A percentile compares a stretch with the other conserved stretches of the same genome.
phyloP scores from a whole-genome alignment of 1,140 invertebrate genomes.

The Orussus abietinus region DNA sequence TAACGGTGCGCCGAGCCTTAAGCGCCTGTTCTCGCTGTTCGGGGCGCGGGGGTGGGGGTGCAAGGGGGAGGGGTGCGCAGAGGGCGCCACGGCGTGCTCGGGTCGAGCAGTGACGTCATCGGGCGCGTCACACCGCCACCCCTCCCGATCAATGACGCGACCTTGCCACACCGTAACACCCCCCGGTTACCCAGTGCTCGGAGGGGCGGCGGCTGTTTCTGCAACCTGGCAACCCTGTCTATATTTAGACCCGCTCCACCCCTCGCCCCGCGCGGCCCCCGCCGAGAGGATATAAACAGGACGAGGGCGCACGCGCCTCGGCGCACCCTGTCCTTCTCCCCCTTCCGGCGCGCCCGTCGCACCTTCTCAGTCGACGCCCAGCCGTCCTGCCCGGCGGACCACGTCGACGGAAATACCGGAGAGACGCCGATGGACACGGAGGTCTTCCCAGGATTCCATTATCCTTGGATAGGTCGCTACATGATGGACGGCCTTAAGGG shows the following conservation, averaged over 20 bases:
- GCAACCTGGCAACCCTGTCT: constrained; percentile 54
- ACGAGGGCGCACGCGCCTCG: constrained; percentile 28
- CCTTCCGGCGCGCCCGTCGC: no score
- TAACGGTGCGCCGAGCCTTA: no score
- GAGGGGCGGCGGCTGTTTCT: constrained; percentile 54
- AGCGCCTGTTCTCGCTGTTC: no score
- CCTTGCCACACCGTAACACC: constrained; percentile 34
- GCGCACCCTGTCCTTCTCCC: no score
- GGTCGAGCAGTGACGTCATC: constrained; percentile 49
- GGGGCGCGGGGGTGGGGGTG: background rate
- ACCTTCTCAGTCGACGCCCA: no score
- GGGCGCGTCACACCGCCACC: constrained; percentile 43
- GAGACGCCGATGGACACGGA: no score
- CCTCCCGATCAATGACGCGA: constrained; percentile 51
- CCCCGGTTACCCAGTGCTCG: constrained; percentile 38
- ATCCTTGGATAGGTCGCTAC: no score
- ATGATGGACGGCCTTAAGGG: no score
- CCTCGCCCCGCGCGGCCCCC: constrained; percentile 3
- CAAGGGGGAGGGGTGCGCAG: constrained; percentile 17
- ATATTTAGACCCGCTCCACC: constrained; percentile 50
- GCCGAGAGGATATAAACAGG: constrained; percentile 38
- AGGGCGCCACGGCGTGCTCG: constrained; percentile 33
- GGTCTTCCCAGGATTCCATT: no score
- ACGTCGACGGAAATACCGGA: no score
- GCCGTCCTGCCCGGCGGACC: no score